Conservation (phyloP, 2,888 invertebrate genomes). For the Cataglyphis livida region DNA sequence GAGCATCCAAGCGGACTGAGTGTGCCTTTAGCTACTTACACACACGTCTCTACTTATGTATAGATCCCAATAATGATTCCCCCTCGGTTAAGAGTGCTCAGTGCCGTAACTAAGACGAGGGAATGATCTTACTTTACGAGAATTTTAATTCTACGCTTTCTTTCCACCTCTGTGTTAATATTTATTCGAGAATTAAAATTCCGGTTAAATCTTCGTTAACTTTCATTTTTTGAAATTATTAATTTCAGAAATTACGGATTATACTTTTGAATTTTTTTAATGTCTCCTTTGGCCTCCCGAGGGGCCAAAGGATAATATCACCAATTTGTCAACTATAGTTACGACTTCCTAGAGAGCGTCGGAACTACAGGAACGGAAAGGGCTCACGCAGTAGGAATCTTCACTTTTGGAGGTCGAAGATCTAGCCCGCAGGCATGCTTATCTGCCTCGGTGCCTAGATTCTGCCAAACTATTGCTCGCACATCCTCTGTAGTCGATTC, state of each 20-base stretch:
- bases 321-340: constrained; percentile 8
- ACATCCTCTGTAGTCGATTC: constrained; percentile 22
- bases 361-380: neutral
- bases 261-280: neutral
- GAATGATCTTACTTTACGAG: neutral
- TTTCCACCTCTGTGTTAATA: neutral
- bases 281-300: neutral
- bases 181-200: neutral
- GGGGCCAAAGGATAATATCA: neutral
- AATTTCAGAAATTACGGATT: neutral
- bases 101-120: neutral
- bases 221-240: neutral
- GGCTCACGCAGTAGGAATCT: constrained; percentile 44
- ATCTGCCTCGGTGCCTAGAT: constrained; percentile 20
- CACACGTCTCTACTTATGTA: neutral
- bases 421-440: constrained; percentile 45
- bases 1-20: constrained; percentile 41
- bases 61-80: neutral
- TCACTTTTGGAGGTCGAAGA: constrained; percentile 21
- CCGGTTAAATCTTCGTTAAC: neutral
- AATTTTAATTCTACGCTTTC: neutral
- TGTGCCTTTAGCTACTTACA: constrained; percentile 35
- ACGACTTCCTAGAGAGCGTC: neutral
- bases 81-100: neutral
- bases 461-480: constrained; percentile 51